A percentile compares a stretch with the other conserved stretches of the same genome.
These are phyloP conservation scores for Archilochus colubris DNA, from an alignment of 2,113 vertebrate species.

Conservation along the genomic window DNA sequence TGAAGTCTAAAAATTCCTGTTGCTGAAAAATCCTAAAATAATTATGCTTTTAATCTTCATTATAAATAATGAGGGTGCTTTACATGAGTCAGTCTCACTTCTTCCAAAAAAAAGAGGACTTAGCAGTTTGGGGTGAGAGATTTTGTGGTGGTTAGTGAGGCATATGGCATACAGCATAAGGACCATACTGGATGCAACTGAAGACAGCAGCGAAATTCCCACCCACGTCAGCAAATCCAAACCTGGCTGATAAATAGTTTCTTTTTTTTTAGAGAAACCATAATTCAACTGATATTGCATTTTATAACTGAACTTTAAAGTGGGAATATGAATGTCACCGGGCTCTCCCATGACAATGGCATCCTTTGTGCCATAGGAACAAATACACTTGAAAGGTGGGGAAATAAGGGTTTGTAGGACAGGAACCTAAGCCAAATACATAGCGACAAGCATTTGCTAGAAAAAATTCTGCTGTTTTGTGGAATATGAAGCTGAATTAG, in stretches of 20 bases:
- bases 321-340: neutral
- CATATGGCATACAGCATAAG: constrained; percentile 49
- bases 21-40: constrained; percentile 22
- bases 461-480: neutral
- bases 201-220: constrained; percentile 47
- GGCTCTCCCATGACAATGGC: neutral
- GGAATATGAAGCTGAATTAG: neutral
- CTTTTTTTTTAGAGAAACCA: constrained; percentile 48
- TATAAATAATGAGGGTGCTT: constrained; percentile 24
- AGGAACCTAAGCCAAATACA: neutral
- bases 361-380: neutral
- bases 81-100: neutral
- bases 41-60: constrained; percentile 11
- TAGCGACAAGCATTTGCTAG: neutral
- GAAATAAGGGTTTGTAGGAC: neutral
- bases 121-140: constrained; percentile 41
- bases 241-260: constrained; percentile 16
- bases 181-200: constrained; percentile 39
- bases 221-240: constrained; percentile 16
- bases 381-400: neutral
- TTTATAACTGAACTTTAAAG: neutral
- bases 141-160: constrained; percentile 50
- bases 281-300: neutral
- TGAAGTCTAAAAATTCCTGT: neutral
- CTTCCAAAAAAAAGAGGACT: constrained; percentile 9